Conservation (phyloP, 2,113 vertebrate species). For the Cryptotis parvus region DNA sequence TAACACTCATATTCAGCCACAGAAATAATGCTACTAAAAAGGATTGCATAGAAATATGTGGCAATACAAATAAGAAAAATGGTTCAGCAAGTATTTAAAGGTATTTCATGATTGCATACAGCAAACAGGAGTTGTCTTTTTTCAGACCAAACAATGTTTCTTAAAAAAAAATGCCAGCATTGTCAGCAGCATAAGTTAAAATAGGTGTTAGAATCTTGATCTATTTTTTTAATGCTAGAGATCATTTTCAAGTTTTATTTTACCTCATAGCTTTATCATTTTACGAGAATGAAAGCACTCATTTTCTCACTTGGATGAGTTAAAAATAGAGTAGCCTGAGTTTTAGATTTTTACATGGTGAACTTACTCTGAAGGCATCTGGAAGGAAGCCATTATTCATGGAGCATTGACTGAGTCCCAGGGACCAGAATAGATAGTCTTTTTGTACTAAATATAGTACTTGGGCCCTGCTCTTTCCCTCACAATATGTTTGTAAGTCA, state of each 20-base stretch:
- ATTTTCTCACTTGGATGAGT: background rate
- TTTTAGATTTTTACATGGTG: background rate
- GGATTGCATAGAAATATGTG: background rate
- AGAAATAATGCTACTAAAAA: conserved; percentile 8
- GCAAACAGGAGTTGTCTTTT: background rate
- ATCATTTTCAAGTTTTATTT: background rate
- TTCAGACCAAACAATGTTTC: background rate
- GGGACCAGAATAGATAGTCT: background rate
- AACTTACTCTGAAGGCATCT: background rate
- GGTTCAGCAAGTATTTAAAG: background rate
- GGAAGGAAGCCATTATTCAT: background rate
- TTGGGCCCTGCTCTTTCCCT: background rate
- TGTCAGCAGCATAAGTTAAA: background rate
- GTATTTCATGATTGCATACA: background rate
- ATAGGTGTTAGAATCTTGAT: background rate
- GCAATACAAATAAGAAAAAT: background rate
- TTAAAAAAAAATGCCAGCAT: background rate
- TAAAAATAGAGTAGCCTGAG: background rate
- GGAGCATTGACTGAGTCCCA: too few relatives aligned
- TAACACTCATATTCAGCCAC: background rate
- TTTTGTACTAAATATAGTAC: background rate
- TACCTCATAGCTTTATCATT: background rate
- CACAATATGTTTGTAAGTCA: background rate
- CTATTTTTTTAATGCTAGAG: background rate
- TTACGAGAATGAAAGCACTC: background rate